These are phyloP conservation scores for Mormyrops attenuatus DNA, from an alignment of 2,797 vertebrate species.

Conservation along the genomic window DNA sequence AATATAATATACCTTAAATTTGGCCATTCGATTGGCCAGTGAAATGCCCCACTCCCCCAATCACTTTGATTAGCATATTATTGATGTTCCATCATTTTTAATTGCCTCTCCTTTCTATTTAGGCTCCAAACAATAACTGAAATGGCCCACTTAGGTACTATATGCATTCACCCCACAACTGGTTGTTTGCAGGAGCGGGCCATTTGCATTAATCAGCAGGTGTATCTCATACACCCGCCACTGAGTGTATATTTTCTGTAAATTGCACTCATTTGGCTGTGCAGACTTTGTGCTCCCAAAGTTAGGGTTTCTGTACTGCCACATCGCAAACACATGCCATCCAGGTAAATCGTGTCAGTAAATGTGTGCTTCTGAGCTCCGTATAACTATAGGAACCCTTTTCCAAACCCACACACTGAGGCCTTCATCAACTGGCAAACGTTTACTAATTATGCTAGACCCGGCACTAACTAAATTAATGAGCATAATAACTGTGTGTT, in stretches of 20 bases:
- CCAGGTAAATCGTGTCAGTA: not conserved
- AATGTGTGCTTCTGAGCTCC: not conserved
- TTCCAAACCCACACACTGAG: not conserved
- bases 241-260: not conserved
- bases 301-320: not conserved
- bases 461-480: not conserved
- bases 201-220: not conserved
- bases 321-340: not conserved
- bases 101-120: not conserved
- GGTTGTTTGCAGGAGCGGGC: not conserved
- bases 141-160: not conserved
- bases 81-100: not conserved
- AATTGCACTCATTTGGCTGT: not conserved
- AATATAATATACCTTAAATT: not conserved
- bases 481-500: not conserved
- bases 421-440: not conserved
- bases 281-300: not conserved
- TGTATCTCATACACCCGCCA: not conserved
- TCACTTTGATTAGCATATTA: not conserved
- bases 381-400: not conserved
- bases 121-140: not conserved
- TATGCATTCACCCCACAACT: not conserved
- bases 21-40: not conserved
- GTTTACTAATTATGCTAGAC: not conserved
- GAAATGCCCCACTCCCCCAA: not conserved